Percentiles rank a stretch among this genome's conserved stretches.
These are phyloP conservation scores for Erebia ligea DNA, from an alignment of 2,888 invertebrate genomes.

Conservation along the genomic window DNA sequence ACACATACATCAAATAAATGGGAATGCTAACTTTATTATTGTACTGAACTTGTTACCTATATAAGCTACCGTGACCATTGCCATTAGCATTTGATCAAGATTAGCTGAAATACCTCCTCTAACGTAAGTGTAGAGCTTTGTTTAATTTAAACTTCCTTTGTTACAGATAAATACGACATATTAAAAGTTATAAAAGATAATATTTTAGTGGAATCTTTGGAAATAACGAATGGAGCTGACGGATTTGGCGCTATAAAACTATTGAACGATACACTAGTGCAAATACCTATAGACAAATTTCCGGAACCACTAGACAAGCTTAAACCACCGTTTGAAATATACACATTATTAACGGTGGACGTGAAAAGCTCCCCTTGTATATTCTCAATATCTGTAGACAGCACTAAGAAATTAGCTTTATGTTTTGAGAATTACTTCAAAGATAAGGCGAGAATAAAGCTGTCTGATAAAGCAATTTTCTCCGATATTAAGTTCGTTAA, in stretches of 20 bases:
- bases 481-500: not conserved
- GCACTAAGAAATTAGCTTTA: conserved; percentile 47
- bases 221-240: conserved; percentile 36
- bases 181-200: conserved; percentile 40
- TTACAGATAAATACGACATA: conserved; percentile 45
- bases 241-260: conserved; percentile 43
- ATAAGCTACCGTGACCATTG: conserved; percentile 64
- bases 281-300: conserved; percentile 34
- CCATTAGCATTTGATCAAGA: conserved; percentile 72
- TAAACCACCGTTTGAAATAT: conserved; percentile 55
- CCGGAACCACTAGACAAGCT: conserved; percentile 36
- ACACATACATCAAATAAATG: conserved; percentile 10
- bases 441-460: not conserved
- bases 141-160: conserved; percentile 1
- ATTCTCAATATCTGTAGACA: conserved; percentile 54
- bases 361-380: conserved; percentile 48
- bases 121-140: conserved; percentile 50
- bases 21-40: conserved; percentile 24
- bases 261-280: conserved; percentile 31
- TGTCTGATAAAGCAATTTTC: conserved; percentile 5
- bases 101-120: conserved; percentile 61
- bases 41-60: conserved; percentile 25
- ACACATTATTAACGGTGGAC: conserved; percentile 52
- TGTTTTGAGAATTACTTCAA: conserved; percentile 48
- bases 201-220: conserved; percentile 24